Conservation (phyloP, 2,888 invertebrate genomes). For the Hypsopygia costalis region DNA sequence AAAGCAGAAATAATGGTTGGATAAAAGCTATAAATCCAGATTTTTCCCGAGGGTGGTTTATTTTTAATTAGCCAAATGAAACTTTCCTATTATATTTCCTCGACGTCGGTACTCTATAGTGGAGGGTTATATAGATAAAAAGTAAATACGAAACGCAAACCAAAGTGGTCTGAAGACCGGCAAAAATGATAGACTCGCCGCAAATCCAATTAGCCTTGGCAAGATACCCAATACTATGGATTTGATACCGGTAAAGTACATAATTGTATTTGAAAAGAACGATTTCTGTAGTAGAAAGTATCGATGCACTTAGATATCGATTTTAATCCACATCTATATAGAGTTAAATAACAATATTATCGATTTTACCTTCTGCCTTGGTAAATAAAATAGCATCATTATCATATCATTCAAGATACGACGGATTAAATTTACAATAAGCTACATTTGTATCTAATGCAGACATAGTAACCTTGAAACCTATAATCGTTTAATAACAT, state of each 20-base stretch:
- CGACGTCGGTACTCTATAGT: slow-evolving; percentile 44
- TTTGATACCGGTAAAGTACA: slow-evolving; percentile 47
- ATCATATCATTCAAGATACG: no score
- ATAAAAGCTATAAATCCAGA: slow-evolving; percentile 63
- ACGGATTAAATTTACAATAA: no score
- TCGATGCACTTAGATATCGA: no score
- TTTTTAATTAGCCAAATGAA: slow-evolving; percentile 77
- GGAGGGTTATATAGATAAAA: slow-evolving; percentile 42
- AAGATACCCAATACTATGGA: slow-evolving; percentile 52
- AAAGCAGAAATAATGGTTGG: slow-evolving; percentile 48
- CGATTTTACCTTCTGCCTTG: no score
- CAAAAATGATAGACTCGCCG: slow-evolving; percentile 52
- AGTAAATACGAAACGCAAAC: slow-evolving; percentile 51
- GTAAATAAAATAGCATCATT: no score
- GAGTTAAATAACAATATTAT: no score
- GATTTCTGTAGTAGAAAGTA: slow-evolving; percentile 11
- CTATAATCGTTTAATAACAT: no score
- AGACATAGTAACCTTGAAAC: no score
- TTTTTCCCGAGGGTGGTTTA: slow-evolving; percentile 59
- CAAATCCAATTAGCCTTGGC: slow-evolving; percentile 65
- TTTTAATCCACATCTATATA: no score
- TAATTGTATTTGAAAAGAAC: slow-evolving; percentile 43
- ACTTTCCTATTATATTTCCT: slow-evolving; percentile 67
- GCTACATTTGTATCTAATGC: no score
- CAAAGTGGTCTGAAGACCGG: slow-evolving; percentile 27